phyloP scores from a whole-genome alignment of 2,888 invertebrate genomes.

The Drosophila atripex region DNA sequence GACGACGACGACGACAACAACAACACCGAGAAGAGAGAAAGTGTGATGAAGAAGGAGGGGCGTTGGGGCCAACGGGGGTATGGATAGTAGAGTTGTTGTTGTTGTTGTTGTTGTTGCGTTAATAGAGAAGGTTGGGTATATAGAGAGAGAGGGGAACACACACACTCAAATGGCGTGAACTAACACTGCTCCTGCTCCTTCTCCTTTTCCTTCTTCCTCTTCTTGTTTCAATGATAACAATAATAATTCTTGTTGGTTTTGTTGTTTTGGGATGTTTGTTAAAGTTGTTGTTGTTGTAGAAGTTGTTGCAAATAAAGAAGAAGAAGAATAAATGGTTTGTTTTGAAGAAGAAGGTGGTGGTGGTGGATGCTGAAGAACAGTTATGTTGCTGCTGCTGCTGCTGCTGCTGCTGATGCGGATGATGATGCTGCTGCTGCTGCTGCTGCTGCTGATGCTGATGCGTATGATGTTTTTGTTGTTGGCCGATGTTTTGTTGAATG shows the following conservation, averaged over 20 bases:
- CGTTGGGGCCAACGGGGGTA: no score
- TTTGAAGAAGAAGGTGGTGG: neutral
- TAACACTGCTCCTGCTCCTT: constrained; percentile 1
- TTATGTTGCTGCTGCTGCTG: constrained; percentile 7
- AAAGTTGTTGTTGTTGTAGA: constrained; percentile 31
- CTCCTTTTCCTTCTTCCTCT: neutral
- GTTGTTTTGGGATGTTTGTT: constrained; percentile 32
- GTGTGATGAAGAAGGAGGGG: no score
- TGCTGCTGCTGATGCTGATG: constrained; percentile 9
- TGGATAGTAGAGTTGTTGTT: no score
- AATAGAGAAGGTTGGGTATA: constrained; percentile 2
- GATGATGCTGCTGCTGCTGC: neutral
- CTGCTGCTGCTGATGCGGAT: constrained; percentile 7
- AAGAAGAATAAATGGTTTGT: no score
- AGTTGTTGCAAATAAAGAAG: neutral
- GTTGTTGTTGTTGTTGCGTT: no score
- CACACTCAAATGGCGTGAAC: constrained; percentile 37
- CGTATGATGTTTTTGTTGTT: neutral
- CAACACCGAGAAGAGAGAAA: neutral
- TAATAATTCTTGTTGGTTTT: neutral
- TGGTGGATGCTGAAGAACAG: no score
- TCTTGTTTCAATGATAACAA: neutral
- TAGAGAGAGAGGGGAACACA: constrained; percentile 16
- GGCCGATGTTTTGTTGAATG: constrained; percentile 30
- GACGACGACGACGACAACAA: no score